Evolutionary conservation across 2,797 vertebrate species (phyloP).

Genomic region (Serranus cabrilla): DNA sequence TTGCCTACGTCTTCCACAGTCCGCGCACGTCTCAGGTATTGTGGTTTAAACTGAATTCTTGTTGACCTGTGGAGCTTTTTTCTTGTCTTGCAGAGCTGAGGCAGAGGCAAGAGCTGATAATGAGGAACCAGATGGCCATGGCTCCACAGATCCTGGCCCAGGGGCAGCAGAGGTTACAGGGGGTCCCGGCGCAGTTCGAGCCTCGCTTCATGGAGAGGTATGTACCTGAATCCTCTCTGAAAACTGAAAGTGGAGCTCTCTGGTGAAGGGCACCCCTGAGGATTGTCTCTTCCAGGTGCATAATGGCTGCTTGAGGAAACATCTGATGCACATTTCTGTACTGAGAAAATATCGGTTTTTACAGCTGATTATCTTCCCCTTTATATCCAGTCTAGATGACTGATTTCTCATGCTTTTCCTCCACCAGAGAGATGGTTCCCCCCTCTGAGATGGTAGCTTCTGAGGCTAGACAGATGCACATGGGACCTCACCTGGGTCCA

Average conservation of each 20-base stretch:
- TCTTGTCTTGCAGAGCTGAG: slow-evolving; percentile 86
- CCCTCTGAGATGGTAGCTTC: slow-evolving; percentile 89
- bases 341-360: not conserved
- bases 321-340: not conserved
- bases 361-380: not conserved
- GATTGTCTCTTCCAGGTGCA: not conserved
- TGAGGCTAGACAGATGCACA: slow-evolving; percentile 91
- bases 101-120: slow-evolving; percentile 91
- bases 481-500: slow-evolving; percentile 88
- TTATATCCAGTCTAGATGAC: not conserved
- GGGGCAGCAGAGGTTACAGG: slow-evolving; percentile 90
- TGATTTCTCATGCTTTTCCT: slow-evolving; percentile 25
- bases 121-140: slow-evolving; percentile 94
- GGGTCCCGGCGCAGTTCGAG: slow-evolving; percentile 90
- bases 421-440: slow-evolving; percentile 88
- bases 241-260: slow-evolving; percentile 16
- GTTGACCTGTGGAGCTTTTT: slow-evolving; percentile 19
- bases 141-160: slow-evolving; percentile 90
- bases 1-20: slow-evolving; percentile 29
- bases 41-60: slow-evolving; percentile 2
- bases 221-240: slow-evolving; percentile 34
- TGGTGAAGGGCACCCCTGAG: not conserved
- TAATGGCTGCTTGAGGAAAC: not conserved
- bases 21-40: slow-evolving; percentile 22
- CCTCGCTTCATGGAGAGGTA: slow-evolving; percentile 92